These are phyloP conservation scores for Holocentrus rufus DNA, from an alignment of 2,797 vertebrate species.

Conservation along the genomic window DNA sequence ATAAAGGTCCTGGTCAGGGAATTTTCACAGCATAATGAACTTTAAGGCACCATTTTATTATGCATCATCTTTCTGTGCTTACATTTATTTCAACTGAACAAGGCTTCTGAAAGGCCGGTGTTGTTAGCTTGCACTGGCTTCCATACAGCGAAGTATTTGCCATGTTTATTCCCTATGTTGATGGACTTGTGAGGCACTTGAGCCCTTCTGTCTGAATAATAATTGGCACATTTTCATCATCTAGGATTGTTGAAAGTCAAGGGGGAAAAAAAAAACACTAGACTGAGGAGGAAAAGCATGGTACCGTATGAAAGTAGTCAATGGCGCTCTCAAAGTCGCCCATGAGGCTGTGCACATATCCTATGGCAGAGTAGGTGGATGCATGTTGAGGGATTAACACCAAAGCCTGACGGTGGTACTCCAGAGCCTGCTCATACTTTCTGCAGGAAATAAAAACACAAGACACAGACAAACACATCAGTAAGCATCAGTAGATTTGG, in stretches of 20 bases:
- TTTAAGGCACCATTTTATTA: not conserved
- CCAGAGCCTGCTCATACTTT: slow-evolving; percentile 96
- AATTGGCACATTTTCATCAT: not conserved
- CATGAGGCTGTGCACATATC: slow-evolving; percentile 98
- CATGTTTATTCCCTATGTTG: not conserved
- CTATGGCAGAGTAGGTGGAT: slow-evolving; percentile 97
- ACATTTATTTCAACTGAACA: too few relatives aligned
- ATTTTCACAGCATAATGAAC: too few relatives aligned
- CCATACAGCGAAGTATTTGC: not conserved
- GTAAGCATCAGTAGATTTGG: too few relatives aligned
- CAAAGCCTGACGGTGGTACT: slow-evolving; percentile 97
- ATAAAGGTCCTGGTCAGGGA: too few relatives aligned
- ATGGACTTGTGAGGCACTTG: too few relatives aligned
- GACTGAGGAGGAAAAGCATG: not conserved
- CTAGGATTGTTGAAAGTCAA: not conserved
- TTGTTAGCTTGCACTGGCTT: not conserved
- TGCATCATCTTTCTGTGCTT: not conserved
- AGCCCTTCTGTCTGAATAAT: too few relatives aligned
- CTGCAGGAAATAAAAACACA: slow-evolving; percentile 69
- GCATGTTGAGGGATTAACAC: slow-evolving; percentile 97
- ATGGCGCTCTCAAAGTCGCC: slow-evolving; percentile 98
- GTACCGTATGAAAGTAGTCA: slow-evolving; percentile 98
- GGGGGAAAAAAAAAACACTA: not conserved
- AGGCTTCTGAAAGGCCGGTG: not conserved
- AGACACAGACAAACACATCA: not conserved